Evolutionary conservation across 2,888 invertebrate species (phyloP).

Genomic region (Bembecia ichneumoniformis): DNA sequence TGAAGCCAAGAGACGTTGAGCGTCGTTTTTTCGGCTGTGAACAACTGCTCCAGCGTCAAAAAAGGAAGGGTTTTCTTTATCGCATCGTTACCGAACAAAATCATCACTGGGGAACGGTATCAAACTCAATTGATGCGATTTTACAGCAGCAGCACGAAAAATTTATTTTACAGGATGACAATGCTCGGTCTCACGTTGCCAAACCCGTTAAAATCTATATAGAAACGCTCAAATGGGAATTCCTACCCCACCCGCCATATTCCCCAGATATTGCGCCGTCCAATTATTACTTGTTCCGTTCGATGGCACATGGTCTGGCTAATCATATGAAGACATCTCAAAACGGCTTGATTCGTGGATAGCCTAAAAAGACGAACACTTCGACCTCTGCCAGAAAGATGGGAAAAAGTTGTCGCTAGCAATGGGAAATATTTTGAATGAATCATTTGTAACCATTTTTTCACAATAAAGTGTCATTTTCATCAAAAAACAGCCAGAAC

Average conservation of each 20-base stretch:
- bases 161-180: slow-evolving; percentile 12
- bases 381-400: not conserved
- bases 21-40: no score
- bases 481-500: not conserved
- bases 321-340: no score
- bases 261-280: slow-evolving; percentile 7
- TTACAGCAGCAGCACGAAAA: slow-evolving; percentile 3
- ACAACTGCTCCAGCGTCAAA: not conserved
- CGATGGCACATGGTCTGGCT: no score
- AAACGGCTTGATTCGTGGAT: no score
- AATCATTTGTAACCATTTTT: not conserved
- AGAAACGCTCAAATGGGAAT: no score
- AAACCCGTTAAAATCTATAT: slow-evolving; percentile 8
- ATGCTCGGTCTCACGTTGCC: slow-evolving; percentile 10
- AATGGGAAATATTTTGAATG: not conserved
- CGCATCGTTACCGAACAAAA: slow-evolving; percentile 2
- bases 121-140: slow-evolving; percentile 3
- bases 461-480: not conserved
- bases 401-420: not conserved
- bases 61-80: not conserved
- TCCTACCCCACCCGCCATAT: slow-evolving; percentile 10
- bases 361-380: not conserved
- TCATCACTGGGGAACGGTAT: slow-evolving; percentile 1
- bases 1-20: not conserved
- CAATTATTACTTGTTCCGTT: no score